Percentiles rank a stretch among this genome's conserved stretches.
phyloP scores from a whole-genome alignment of 2,113 vertebrate species.

The Crotalus horridus region DNA sequence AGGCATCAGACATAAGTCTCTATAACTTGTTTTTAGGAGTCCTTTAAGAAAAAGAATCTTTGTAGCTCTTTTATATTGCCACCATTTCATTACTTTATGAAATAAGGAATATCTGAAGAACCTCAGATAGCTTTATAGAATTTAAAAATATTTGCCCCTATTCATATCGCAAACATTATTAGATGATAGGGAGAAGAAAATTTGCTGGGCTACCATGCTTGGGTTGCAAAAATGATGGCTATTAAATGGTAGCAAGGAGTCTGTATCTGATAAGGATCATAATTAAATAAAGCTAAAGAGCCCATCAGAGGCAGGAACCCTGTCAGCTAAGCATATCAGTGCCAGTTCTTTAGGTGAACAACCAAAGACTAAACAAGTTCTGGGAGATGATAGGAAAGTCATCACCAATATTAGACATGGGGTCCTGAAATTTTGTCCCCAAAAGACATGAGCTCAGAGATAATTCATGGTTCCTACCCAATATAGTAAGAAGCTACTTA shows the following conservation, averaged over 20 bases:
- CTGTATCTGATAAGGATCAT: neutral
- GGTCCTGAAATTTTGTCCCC: neutral
- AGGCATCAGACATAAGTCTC: neutral
- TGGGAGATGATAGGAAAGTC: neutral
- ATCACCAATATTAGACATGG: neutral
- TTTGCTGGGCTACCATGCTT: neutral
- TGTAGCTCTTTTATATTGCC: neutral
- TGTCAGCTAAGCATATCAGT: neutral
- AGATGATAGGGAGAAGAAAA: neutral
- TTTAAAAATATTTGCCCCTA: neutral
- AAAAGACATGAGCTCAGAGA: neutral
- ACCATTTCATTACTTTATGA: neutral
- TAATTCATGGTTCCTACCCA: neutral
- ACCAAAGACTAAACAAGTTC: neutral
- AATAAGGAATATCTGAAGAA: neutral
- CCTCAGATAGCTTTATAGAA: neutral
- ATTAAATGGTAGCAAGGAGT: neutral
- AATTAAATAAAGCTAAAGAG: neutral
- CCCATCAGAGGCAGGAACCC: neutral
- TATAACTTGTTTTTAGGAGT: neutral
- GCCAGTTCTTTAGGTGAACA: neutral
- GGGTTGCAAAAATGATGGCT: neutral
- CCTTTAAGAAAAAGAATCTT: neutral
- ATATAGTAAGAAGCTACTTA: neutral
- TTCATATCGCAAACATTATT: neutral